Percentiles rank a stretch among this genome's conserved stretches.
Evolutionary conservation across 2,797 vertebrate genomes (phyloP).

Genomic region (Peromyscus melanophrys): DNA sequence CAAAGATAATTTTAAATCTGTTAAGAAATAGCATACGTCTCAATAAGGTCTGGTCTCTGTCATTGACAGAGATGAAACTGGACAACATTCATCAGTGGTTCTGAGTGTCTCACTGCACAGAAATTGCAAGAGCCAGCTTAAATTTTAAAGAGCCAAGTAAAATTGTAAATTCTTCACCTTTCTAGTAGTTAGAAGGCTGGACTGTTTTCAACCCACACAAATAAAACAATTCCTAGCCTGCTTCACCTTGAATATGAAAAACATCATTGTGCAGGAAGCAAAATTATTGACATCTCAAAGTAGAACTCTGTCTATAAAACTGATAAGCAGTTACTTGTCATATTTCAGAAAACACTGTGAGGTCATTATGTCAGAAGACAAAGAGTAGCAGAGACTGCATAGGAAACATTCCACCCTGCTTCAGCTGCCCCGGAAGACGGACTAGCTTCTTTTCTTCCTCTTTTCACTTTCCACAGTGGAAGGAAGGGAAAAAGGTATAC

Average conservation of each 20-base stretch:
- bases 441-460: neutral
- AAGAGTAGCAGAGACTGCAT: no score
- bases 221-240: conserved; percentile 17
- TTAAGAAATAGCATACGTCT: neutral
- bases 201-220: conserved; percentile 54
- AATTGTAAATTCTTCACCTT: conserved; percentile 62
- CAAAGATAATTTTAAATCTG: neutral
- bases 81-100: neutral
- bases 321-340: neutral
- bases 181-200: conserved; percentile 27
- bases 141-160: conserved; percentile 29
- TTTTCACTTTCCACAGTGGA: neutral
- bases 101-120: neutral
- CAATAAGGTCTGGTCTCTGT: neutral
- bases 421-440: neutral
- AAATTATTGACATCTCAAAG: neutral
- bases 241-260: conserved; percentile 52
- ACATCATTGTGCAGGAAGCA: neutral
- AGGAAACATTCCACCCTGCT: neutral
- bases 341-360: neutral
- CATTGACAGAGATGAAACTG: neutral
- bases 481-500: neutral
- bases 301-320: neutral
- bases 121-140: conserved; percentile 39
- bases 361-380: neutral